A percentile compares a stretch with the other conserved stretches of the same genome.
These are phyloP conservation scores for Rana temporaria DNA, from an alignment of 2,113 vertebrate genomes.

Conservation along the genomic window DNA sequence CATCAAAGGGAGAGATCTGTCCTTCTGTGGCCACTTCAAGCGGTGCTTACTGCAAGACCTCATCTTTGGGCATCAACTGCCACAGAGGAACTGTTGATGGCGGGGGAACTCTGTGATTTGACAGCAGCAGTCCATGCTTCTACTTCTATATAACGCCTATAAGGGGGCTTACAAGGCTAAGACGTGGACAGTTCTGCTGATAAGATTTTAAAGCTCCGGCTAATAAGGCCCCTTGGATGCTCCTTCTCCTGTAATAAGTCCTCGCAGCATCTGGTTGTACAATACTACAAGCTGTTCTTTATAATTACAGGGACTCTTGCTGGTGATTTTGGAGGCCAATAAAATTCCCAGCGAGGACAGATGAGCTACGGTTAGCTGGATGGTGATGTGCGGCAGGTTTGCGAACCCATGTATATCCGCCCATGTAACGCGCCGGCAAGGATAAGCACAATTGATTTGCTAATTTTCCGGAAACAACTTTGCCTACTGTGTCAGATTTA, in stretches of 20 bases:
- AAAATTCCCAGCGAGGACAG: conserved; percentile 7
- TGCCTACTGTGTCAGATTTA: not conserved
- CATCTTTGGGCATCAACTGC: no score
- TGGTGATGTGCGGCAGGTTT: not conserved
- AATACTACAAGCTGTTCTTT: not conserved
- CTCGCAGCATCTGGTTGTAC: conserved; percentile 8
- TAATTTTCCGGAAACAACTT: conserved; percentile 15
- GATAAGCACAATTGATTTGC: conserved; percentile 5
- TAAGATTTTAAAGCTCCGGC: no score
- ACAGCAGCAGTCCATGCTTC: no score
- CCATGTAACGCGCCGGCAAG: not conserved
- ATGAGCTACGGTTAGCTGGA: not conserved
- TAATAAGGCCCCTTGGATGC: no score
- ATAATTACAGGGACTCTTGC: conserved; percentile 11
- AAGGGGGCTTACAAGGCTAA: no score
- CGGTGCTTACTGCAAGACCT: no score
- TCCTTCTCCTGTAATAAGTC: not conserved
- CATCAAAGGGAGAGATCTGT: no score
- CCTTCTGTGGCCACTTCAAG: no score
- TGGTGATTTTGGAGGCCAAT: conserved; percentile 15
- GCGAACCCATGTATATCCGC: not conserved
- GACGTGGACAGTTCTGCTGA: no score
- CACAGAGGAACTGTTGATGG: no score
- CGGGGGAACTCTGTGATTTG: no score
- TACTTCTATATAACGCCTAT: no score